Evolutionary conservation across 1,140 invertebrate species (phyloP).

Genomic region (Mizuhopecten yessoensis): DNA sequence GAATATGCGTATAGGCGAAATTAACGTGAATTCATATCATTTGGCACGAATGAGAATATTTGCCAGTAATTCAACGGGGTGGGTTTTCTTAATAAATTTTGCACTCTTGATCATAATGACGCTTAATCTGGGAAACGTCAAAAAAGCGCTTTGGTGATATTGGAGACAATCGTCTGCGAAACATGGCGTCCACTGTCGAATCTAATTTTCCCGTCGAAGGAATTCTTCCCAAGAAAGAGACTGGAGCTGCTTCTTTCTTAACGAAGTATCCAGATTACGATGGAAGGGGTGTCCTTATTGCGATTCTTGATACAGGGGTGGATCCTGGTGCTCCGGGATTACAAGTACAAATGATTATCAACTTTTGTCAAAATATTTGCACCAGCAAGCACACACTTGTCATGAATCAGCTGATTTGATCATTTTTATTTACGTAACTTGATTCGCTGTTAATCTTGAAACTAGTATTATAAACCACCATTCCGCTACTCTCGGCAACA

Average conservation of each 20-base stretch:
- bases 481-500: no score
- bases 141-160: constrained; percentile 49
- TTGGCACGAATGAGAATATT: no score
- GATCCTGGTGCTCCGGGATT: constrained; percentile 97
- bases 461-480: background rate
- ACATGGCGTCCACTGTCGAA: constrained; percentile 78
- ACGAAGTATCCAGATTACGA: constrained; percentile 96
- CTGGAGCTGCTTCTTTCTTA: constrained; percentile 93
- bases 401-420: constrained; percentile 13
- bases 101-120: background rate
- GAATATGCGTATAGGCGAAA: no score
- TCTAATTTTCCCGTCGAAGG: constrained; percentile 80
- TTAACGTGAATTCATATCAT: no score
- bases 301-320: constrained; percentile 98
- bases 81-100: no score
- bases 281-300: constrained; percentile 95
- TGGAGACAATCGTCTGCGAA: constrained; percentile 56
- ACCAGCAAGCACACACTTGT: background rate
- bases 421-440: background rate
- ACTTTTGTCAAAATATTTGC: background rate
- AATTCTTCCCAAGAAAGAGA: constrained; percentile 96
- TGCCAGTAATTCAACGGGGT: no score
- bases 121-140: background rate
- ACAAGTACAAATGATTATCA: constrained; percentile 87
- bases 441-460: background rate